Conservation (phyloP, 2,113 vertebrate species). For the Channa argus region DNA sequence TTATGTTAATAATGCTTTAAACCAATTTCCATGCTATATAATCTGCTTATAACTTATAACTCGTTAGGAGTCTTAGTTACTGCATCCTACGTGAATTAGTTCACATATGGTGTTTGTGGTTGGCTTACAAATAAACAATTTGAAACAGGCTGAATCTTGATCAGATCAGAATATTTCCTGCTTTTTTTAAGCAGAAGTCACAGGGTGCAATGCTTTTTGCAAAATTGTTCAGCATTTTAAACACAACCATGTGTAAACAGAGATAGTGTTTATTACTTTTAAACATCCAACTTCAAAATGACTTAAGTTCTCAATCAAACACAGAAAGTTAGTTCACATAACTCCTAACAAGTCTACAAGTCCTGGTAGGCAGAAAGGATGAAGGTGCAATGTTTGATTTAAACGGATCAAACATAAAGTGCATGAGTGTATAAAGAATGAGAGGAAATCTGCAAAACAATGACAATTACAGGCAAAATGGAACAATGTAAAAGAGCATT, state of each 20-base stretch:
- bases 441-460: neutral
- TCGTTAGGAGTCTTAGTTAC: neutral
- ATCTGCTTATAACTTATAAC: neutral
- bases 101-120: conserved; percentile 1
- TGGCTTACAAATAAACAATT: conserved; percentile 13
- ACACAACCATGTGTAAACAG: conserved; percentile 15
- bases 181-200: neutral
- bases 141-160: neutral
- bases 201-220: neutral
- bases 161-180: neutral
- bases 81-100: neutral
- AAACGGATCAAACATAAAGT: no score
- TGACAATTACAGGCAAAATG: neutral
- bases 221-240: conserved; percentile 20
- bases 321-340: neutral
- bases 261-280: conserved; percentile 18
- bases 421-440: no score
- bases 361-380: neutral
- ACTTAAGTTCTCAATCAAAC: conserved; percentile 1
- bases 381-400: neutral
- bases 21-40: neutral
- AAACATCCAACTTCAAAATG: conserved; percentile 20
- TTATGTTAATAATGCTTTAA: neutral
- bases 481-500: no score
- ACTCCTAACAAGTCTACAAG: no score